phyloP scores from a whole-genome alignment of 64 coral and sea anemone species.

The Porites australiensis region DNA sequence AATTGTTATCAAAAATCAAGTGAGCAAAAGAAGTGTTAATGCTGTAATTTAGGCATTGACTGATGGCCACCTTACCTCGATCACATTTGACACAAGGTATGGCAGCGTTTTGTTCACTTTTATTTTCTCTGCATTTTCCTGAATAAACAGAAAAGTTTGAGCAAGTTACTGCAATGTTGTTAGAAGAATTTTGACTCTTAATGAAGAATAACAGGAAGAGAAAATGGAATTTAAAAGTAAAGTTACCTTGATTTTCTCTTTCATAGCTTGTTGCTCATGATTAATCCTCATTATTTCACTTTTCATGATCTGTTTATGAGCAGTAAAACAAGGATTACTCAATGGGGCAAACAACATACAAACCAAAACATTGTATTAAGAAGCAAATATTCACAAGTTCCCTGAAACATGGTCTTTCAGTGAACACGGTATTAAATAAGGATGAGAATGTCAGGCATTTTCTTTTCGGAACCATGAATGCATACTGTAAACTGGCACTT shows the following conservation, averaged over 20 bases:
- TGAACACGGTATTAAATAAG: too few species aligned
- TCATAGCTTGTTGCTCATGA: conserved; percentile 99
- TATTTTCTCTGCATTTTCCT: conserved; percentile 99
- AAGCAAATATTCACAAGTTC: too few species aligned
- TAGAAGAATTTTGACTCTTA: neutral
- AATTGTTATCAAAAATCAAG: neutral
- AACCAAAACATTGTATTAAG: too few species aligned
- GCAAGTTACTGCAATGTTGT: neutral
- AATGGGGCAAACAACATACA: neutral
- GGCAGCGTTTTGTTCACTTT: conserved; percentile 99
- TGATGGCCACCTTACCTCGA: conserved; percentile 74
- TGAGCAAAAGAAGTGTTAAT: too few species aligned
- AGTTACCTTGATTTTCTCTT: conserved; percentile 98
- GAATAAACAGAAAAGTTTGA: neutral
- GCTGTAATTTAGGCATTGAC: neutral
- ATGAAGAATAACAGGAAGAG: neutral
- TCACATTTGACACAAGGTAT: conserved; percentile 98
- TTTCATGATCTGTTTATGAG: conserved; percentile 92
- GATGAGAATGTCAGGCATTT: too few species aligned
- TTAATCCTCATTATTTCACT: conserved; percentile 99
- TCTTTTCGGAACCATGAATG: too few species aligned
- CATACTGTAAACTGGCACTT: too few species aligned
- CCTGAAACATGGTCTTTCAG: too few species aligned
- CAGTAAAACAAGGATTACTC: neutral
- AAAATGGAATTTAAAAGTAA: neutral